Conservation (phyloP, 1,140 invertebrate genomes). For the Gonioctena quinquepunctata region DNA sequence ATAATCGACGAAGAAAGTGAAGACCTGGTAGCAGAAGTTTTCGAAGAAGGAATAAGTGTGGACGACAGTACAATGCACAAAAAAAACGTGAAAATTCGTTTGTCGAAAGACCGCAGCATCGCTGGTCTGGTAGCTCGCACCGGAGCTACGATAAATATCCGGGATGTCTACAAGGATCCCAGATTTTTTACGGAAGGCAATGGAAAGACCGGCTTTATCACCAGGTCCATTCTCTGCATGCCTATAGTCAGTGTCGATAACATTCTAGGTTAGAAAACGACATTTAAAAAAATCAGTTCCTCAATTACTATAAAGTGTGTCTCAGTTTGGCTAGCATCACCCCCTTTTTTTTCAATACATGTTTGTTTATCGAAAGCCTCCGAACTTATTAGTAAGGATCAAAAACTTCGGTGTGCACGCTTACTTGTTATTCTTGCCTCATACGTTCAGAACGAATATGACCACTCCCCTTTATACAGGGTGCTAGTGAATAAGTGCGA, state of each 20-base stretch:
- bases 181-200: slow-evolving; percentile 60
- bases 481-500: too few species aligned
- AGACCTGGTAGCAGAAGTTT: slow-evolving; percentile 59
- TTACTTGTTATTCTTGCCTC: too few species aligned
- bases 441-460: too few species aligned
- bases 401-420: too few species aligned
- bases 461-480: too few species aligned
- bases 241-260: slow-evolving; percentile 59
- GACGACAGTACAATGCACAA: slow-evolving; percentile 49
- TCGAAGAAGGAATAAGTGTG: slow-evolving; percentile 59
- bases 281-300: neutral
- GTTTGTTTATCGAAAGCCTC: too few species aligned
- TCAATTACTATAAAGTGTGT: neutral
- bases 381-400: too few species aligned
- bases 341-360: too few species aligned
- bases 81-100: slow-evolving; percentile 58
- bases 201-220: slow-evolving; percentile 57
- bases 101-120: slow-evolving; percentile 57
- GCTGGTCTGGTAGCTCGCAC: slow-evolving; percentile 58
- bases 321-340: too few species aligned
- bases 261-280: slow-evolving; percentile 57
- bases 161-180: slow-evolving; percentile 59
- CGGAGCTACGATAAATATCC: slow-evolving; percentile 56
- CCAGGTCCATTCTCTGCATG: slow-evolving; percentile 58
- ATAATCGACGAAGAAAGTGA: slow-evolving; percentile 57